Conservation (phyloP, 2,113 vertebrate species). For the Candoia aspera region DNA sequence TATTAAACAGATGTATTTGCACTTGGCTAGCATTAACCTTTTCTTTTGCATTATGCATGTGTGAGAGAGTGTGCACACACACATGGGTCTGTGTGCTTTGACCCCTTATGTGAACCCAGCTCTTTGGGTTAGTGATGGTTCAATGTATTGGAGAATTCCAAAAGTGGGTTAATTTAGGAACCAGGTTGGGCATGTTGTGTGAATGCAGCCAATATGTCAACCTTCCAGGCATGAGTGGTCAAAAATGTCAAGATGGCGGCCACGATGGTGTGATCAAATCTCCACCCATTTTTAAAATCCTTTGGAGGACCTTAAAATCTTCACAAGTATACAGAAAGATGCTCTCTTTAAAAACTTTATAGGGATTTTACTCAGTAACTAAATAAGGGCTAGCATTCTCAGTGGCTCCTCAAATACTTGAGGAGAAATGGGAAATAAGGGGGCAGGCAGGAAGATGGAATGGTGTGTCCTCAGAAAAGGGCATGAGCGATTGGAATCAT, state of each 20-base stretch:
- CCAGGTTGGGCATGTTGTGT: background rate
- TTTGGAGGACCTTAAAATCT: background rate
- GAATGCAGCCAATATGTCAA: background rate
- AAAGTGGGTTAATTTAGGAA: background rate
- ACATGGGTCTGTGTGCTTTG: background rate
- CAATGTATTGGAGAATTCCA: background rate
- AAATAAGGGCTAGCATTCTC: background rate
- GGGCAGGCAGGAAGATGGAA: background rate
- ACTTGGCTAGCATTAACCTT: background rate
- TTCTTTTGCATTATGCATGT: background rate
- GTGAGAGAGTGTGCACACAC: background rate
- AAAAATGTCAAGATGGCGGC: background rate
- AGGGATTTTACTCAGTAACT: background rate
- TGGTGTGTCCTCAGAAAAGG: background rate
- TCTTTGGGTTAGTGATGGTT: background rate
- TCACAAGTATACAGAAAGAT: background rate
- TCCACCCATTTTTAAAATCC: background rate
- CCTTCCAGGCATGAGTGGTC: background rate
- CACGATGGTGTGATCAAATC: background rate
- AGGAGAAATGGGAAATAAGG: background rate
- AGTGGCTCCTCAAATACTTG: background rate
- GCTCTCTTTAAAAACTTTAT: background rate
- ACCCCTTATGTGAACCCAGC: background rate
- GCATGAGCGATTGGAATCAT: background rate
- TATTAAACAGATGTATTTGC: background rate